Evolutionary conservation across 2,113 vertebrate species (phyloP).

Genomic region (Cryptotis parvus): DNA sequence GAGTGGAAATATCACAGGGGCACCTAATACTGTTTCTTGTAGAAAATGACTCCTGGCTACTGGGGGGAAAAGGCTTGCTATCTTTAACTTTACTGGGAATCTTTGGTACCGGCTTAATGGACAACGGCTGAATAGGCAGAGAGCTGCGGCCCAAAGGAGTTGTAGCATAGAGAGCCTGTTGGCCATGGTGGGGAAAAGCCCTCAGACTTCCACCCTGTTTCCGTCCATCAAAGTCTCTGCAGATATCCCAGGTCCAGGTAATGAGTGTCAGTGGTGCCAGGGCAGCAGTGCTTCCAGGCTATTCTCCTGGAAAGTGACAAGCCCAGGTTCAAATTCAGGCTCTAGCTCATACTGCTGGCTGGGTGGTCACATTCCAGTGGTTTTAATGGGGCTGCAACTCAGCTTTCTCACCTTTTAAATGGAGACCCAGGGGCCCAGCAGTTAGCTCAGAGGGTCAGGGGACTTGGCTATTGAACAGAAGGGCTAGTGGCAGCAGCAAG

Average conservation of each 20-base stretch:
- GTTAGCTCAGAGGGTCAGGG: background rate
- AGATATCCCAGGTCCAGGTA: background rate
- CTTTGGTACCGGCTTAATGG: background rate
- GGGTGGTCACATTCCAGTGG: background rate
- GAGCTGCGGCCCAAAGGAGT: background rate
- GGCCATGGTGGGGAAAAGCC: background rate
- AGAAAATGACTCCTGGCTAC: no score
- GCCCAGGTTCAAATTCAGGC: constrained; percentile 9
- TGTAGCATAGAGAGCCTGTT: background rate
- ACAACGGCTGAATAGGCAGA: background rate
- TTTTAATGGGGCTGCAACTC: background rate
- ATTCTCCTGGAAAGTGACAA: background rate
- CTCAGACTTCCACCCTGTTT: background rate
- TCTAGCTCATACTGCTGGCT: background rate
- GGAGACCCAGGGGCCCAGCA: background rate
- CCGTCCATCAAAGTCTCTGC: background rate
- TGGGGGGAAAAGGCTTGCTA: no score
- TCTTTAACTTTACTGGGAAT: constrained; percentile 16
- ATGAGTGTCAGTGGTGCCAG: background rate
- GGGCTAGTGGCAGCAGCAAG: background rate
- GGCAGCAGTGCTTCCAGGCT: background rate
- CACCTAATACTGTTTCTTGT: background rate
- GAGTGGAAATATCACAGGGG: background rate
- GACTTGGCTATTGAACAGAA: background rate
- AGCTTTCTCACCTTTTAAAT: background rate